Percentiles rank a stretch among this genome's conserved stretches.
phyloP scores from a whole-genome alignment of 2,113 vertebrate species.

The Salvelinus namaycush region DNA sequence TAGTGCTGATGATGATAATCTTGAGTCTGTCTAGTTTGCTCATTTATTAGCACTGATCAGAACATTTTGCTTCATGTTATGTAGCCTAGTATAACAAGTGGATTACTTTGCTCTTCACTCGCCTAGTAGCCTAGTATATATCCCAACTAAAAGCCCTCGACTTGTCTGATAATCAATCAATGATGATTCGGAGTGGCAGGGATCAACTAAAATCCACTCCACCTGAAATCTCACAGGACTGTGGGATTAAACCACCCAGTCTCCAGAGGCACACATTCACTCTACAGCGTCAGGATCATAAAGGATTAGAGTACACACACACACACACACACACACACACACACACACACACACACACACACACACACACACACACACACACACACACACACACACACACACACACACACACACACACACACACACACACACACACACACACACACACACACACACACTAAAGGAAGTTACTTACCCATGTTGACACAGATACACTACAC shows the following conservation, averaged over 20 bases:
- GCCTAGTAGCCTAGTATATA: no score
- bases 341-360: neutral
- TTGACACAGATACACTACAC: neutral
- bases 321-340: constrained; percentile 1
- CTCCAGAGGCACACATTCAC: constrained; percentile 3
- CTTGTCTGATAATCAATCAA: no score
- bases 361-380: no score
- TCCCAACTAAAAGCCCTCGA: no score
- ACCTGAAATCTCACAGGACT: constrained; percentile 10
- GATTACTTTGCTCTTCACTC: no score
- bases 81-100: no score
- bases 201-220: constrained; percentile 8
- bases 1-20: no score
- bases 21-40: no score
- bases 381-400: no score
- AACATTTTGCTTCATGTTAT: no score
- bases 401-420: neutral
- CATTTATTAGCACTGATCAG: no score
- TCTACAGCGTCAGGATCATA: neutral
- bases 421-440: constrained; percentile 1
- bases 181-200: constrained; percentile 20
- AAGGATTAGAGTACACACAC: neutral
- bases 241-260: constrained; percentile 24
- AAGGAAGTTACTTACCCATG: no score
- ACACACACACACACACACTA: neutral